Evolutionary conservation across 2,888 invertebrate genomes (phyloP), one percentile per base, ranked within the genome.

Genomic region (Steinernema hermaphroditum): DNA sequence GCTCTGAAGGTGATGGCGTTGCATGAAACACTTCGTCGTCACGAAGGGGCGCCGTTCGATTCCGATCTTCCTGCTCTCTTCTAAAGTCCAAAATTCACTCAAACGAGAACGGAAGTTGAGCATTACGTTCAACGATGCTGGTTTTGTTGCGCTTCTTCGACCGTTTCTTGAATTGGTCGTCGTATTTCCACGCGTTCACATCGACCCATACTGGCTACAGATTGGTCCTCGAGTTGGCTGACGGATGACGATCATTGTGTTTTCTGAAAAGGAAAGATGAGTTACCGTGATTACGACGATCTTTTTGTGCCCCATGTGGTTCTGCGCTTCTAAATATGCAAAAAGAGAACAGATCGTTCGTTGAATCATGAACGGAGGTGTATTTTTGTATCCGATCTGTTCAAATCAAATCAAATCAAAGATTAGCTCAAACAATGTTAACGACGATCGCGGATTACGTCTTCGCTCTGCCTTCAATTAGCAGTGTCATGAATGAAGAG

Each of bases 141-240:
- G 16, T 4, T 9, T 46, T 46, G 9, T 46, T 46, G 8, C 16
- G 6, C 16, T 27, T 54, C 54, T 54, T 54, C 27, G 54, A 54
- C 2, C 54, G 54, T 27, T 54, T 54, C 54, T 54, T 54, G 27
- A 54, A 14, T 16, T 54, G 9, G 54, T 24, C 54, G 16, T 54
- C 54, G 54, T 54, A 4, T 24, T 54, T 54, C 54, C 54, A 54
- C 27, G 54, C 54, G 54, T 54, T 14, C 24, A 54, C 22, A 22
- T 54, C 24, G 24, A 6, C 27, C 54, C 54, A 54, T 16, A 19
- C 22, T 14, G n/a, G 54, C 24, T 6, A 54, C 6, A 6, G 6
- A 8, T 16, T 54, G 54, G 4, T 54, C 54, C 6, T 22, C 54
- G 54, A 54, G 14, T 22, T 54, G 27, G 27, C 27, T 54, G 9